Conservation (phyloP, 1,140 invertebrate genomes). For the Habropoda laboriosa region DNA sequence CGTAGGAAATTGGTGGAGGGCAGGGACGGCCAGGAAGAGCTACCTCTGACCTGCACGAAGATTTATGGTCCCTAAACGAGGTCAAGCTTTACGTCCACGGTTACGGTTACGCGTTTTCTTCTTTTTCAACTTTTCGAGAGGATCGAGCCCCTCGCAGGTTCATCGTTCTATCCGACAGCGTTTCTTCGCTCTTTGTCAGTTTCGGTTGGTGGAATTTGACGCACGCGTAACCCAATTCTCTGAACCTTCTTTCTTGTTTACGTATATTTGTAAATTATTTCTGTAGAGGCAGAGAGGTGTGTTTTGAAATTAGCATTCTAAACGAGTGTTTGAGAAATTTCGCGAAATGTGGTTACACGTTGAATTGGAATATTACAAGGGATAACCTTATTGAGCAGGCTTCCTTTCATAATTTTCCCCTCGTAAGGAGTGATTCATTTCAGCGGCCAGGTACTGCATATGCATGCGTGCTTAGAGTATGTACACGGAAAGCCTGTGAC, state of each 20-base stretch:
- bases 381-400: neutral
- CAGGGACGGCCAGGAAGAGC: neutral
- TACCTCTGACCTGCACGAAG: neutral
- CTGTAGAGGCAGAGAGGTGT: no score
- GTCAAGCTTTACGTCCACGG: neutral
- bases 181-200: no score
- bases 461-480: neutral
- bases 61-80: conserved; percentile 10
- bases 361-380: no score
- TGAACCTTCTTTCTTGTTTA: no score
- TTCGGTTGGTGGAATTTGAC: no score
- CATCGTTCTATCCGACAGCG: no score
- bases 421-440: neutral
- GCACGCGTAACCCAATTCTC: no score
- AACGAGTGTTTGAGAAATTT: no score
- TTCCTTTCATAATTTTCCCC: neutral
- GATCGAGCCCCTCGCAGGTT: no score
- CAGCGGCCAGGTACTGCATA: neutral
- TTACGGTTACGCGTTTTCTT: neutral
- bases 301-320: no score
- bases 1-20: conserved; percentile 14
- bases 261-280: no score
- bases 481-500: neutral
- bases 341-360: no score
- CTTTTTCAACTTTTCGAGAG: neutral